Conservation (phyloP, 2,888 invertebrate species). For the Dysmachus trigonus region DNA sequence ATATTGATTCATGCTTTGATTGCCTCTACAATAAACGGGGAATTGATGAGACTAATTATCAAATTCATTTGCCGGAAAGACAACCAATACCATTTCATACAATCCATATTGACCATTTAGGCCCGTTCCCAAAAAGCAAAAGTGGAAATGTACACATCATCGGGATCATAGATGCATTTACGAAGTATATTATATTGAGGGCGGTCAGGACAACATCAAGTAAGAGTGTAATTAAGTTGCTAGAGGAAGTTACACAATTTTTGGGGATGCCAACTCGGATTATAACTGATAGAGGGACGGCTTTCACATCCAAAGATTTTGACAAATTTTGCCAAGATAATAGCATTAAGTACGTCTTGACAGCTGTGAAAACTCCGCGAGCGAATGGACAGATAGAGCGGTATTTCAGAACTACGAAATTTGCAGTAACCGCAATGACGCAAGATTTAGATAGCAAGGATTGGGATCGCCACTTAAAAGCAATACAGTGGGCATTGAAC, state of each 20-base stretch:
- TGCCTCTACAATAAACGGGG: conserved; percentile 46
- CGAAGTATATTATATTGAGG: conserved; percentile 32
- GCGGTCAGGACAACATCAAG: conserved; percentile 44
- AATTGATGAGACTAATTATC: conserved; percentile 43
- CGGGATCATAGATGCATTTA: neutral
- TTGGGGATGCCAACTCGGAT: conserved; percentile 42
- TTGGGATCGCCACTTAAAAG: conserved; percentile 47
- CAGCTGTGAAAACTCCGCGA: conserved; percentile 46
- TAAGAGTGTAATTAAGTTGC: conserved; percentile 21
- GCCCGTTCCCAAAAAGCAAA: conserved; percentile 55
- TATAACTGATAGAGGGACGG: conserved; percentile 39
- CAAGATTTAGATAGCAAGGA: conserved; percentile 30
- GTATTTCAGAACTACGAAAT: conserved; percentile 28
- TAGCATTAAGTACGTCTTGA: conserved; percentile 44
- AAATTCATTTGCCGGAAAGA: conserved; percentile 43
- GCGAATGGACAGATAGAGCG: conserved; percentile 47
- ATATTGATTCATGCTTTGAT: conserved; percentile 45
- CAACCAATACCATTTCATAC: conserved; percentile 54
- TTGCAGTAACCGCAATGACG: conserved; percentile 1
- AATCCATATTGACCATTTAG: conserved; percentile 56
- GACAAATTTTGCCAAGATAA: neutral
- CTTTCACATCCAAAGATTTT: neutral
- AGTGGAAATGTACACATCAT: neutral
- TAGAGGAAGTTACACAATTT: conserved; percentile 39
- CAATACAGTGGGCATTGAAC: conserved; percentile 47